These are phyloP conservation scores for Patiria miniata DNA, from an alignment of 35 echinoderm and acorn worm species.

Conservation along the genomic window DNA sequence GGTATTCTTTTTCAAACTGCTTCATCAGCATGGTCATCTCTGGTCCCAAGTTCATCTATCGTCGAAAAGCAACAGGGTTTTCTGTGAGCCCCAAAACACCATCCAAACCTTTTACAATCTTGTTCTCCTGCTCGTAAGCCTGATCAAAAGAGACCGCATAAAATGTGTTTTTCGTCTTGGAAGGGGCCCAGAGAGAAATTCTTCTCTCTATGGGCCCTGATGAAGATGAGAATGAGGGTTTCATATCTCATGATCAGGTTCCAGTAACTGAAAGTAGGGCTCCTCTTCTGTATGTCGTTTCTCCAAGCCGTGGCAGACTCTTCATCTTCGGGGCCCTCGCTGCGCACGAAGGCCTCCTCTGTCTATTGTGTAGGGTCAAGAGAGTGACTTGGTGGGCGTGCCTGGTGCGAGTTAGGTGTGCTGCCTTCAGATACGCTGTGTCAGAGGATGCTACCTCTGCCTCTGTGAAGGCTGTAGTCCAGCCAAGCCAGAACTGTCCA, in stretches of 20 bases:
- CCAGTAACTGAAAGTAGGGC: constrained; percentile 1
- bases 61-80: constrained; percentile 15
- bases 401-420: constrained; percentile 47
- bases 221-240: background rate
- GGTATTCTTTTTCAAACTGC: constrained; percentile 6
- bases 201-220: background rate
- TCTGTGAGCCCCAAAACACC: constrained; percentile 69
- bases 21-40: background rate
- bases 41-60: constrained; percentile 61
- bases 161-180: background rate
- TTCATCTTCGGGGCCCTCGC: background rate
- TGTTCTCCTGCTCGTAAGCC: constrained; percentile 73
- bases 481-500: constrained; percentile 42
- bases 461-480: constrained; percentile 41
- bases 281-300: background rate
- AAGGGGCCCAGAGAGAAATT: background rate
- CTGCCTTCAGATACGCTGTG: constrained; percentile 46
- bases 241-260: background rate
- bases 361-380: background rate
- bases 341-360: background rate
- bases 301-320: background rate
- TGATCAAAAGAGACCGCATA: constrained; percentile 62
- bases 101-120: constrained; percentile 54
- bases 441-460: constrained; percentile 41
- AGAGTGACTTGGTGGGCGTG: constrained; percentile 7